Percentiles rank a stretch among this genome's conserved stretches.
Evolutionary conservation across 2,888 invertebrate species (phyloP).

Genomic region (Zygaena filipendulae): DNA sequence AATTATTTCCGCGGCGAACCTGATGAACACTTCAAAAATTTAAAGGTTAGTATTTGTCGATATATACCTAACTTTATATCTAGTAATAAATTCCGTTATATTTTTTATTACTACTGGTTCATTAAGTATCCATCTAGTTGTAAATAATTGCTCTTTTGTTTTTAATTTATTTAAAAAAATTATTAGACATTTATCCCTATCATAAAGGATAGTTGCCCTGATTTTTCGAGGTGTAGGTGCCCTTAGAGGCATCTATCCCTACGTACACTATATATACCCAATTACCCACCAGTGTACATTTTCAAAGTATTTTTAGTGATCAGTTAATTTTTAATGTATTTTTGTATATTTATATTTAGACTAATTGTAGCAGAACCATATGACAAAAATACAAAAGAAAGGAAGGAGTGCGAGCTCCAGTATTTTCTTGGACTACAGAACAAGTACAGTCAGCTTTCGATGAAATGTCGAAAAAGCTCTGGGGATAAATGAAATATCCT

Average conservation of each 20-base stretch:
- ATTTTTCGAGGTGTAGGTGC: constrained; percentile 13
- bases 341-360: constrained; percentile 1
- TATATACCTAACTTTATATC: constrained; percentile 13
- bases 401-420: constrained; percentile 15
- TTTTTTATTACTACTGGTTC: constrained; percentile 12
- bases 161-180: constrained; percentile 15
- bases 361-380: constrained; percentile 10
- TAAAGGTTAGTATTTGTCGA: constrained; percentile 9
- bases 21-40: constrained; percentile 12
- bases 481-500: constrained; percentile 17
- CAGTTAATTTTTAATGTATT: constrained; percentile 4
- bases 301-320: background rate
- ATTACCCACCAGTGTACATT: too few species aligned
- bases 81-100: constrained; percentile 10
- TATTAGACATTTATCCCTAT: constrained; percentile 13
- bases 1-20: constrained; percentile 9
- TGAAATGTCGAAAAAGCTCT: constrained; percentile 18
- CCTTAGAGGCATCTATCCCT: constrained; percentile 13
- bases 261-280: background rate
- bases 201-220: constrained; percentile 14
- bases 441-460: constrained; percentile 17
- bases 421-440: constrained; percentile 19
- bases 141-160: too few species aligned
- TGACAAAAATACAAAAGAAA: constrained; percentile 18
- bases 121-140: constrained; percentile 9